A percentile compares a stretch with the other conserved stretches of the same genome.
These are phyloP conservation scores for Teleiodes luculella DNA, from an alignment of 2,888 invertebrate species.

Conservation along the genomic window DNA sequence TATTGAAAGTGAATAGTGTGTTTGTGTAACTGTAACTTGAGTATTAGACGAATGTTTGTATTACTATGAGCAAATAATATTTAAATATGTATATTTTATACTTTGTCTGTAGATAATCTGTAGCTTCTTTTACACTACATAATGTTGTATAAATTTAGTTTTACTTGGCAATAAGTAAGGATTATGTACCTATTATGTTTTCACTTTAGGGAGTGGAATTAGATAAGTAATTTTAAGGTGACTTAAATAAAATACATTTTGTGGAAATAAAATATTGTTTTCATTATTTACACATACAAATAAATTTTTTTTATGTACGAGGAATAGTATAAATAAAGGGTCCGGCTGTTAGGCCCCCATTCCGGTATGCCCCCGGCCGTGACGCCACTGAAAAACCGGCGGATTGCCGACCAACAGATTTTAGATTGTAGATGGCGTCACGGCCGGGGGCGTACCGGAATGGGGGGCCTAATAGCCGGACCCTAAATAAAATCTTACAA, in stretches of 20 bases:
- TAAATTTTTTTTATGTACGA: not conserved
- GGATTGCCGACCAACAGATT: too few species aligned
- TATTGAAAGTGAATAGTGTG: slow-evolving; percentile 24
- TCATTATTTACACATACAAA: not conserved
- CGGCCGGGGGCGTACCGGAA: too few species aligned
- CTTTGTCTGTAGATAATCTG: not conserved
- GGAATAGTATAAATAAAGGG: too few species aligned
- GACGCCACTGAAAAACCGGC: too few species aligned
- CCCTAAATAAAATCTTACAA: not conserved
- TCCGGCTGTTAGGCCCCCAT: too few species aligned
- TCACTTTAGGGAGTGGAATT: slow-evolving; percentile 1
- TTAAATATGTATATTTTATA: not conserved
- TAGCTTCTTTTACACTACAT: not conserved
- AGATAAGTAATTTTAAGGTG: slow-evolving; percentile 26
- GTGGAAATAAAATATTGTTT: not conserved
- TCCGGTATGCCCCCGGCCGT: too few species aligned
- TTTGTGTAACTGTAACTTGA: slow-evolving; percentile 14
- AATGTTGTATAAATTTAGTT: slow-evolving; percentile 15
- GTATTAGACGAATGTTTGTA: slow-evolving; percentile 5
- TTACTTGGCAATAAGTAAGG: not conserved
- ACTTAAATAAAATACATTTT: slow-evolving; percentile 27
- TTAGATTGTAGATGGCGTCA: too few species aligned
- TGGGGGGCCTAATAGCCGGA: not conserved
- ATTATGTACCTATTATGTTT: slow-evolving; percentile 2
- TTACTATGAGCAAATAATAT: slow-evolving; percentile 19